Conservation (phyloP, 2,797 vertebrate species). For the Hirundo rustica region DNA sequence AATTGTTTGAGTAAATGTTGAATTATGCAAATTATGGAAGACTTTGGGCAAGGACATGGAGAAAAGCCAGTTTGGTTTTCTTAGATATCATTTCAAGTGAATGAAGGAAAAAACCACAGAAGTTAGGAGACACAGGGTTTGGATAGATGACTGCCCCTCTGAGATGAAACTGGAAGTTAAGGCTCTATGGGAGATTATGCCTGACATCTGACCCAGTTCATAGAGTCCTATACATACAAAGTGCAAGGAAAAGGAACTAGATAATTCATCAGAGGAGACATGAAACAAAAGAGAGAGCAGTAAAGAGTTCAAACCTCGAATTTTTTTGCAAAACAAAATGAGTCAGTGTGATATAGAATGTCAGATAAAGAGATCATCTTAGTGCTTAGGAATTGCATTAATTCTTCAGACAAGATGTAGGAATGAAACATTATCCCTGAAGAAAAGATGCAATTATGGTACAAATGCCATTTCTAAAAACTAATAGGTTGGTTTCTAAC, state of each 20-base stretch:
- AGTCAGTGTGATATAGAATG: background rate
- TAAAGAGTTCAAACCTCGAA: background rate
- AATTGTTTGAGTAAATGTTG: constrained; percentile 18
- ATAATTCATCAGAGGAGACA: background rate
- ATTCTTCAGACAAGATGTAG: background rate
- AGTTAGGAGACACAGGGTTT: background rate
- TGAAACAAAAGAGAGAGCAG: background rate
- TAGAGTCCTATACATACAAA: background rate
- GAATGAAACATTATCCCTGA: background rate
- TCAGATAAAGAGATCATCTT: background rate
- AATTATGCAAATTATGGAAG: background rate
- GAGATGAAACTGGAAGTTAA: background rate
- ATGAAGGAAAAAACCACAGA: background rate
- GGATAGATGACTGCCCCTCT: background rate
- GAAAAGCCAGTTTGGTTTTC: background rate
- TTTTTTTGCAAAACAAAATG: background rate
- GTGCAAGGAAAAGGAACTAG: background rate
- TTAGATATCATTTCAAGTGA: background rate
- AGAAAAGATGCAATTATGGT: constrained; percentile 1
- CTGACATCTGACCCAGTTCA: background rate
- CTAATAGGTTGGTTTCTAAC: background rate
- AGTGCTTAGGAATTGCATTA: background rate
- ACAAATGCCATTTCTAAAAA: constrained; percentile 4
- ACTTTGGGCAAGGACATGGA: background rate
- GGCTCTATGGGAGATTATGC: background rate